Conservation (phyloP, 1,140 invertebrate species). For the Carposina sasakii region DNA sequence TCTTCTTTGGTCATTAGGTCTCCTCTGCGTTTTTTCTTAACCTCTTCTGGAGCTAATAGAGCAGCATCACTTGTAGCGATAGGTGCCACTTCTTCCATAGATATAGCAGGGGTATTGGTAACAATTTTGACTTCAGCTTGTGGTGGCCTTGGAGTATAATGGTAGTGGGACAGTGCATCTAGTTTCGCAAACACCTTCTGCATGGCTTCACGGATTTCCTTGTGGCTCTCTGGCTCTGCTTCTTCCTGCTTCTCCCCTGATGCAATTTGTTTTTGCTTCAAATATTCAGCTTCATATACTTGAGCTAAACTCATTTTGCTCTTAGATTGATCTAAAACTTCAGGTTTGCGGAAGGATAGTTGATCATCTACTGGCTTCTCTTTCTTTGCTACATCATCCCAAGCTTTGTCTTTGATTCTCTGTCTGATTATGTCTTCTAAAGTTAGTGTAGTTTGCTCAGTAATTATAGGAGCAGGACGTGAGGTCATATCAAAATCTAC, state of each 20-base stretch:
- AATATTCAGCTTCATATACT: constrained; percentile 95
- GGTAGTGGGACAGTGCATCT: constrained; percentile 94
- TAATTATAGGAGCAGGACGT: constrained; percentile 91
- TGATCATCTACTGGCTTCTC: constrained; percentile 89
- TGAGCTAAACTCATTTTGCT: constrained; percentile 95
- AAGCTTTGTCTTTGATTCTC: constrained; percentile 95
- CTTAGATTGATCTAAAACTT: constrained; percentile 95
- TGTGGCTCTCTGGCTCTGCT: constrained; percentile 80
- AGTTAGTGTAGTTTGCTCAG: constrained; percentile 88
- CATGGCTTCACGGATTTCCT: constrained; percentile 85
- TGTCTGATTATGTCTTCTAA: constrained; percentile 94
- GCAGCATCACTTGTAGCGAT: constrained; percentile 87
- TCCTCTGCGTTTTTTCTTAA: constrained; percentile 86
- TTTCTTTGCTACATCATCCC: constrained; percentile 96
- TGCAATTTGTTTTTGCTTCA: constrained; percentile 84
- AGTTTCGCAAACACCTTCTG: constrained; percentile 87
- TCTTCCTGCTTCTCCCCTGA: constrained; percentile 79
- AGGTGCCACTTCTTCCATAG: constrained; percentile 97
- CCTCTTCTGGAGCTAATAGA: constrained; percentile 95
- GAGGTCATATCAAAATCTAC: constrained; percentile 91
- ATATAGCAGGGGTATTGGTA: constrained; percentile 91
- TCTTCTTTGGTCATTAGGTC: constrained; percentile 87
- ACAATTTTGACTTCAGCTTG: constrained; percentile 93
- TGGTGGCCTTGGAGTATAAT: constrained; percentile 92
- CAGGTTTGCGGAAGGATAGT: constrained; percentile 90